These are phyloP conservation scores for Chrysotoxum bicinctum DNA, from an alignment of 2,888 invertebrate species.

Conservation along the genomic window DNA sequence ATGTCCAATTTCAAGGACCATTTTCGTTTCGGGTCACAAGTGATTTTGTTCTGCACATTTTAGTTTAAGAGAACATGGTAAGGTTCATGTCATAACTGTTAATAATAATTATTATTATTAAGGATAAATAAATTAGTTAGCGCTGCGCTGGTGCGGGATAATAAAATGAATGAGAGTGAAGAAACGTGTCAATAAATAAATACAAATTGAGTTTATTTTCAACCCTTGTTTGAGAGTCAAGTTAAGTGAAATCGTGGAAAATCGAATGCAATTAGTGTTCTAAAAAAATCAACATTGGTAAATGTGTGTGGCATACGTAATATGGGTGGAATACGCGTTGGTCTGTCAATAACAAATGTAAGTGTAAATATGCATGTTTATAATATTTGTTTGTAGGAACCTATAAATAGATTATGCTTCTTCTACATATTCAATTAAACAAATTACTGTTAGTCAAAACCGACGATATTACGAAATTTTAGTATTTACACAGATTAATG, in stretches of 20 bases:
- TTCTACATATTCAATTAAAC: no score
- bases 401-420: no score
- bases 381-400: no score
- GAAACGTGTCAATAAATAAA: conserved; percentile 13
- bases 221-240: conserved; percentile 10
- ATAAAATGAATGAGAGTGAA: conserved; percentile 3
- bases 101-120: conserved; percentile 18
- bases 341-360: conserved; percentile 26
- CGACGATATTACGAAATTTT: no score
- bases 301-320: conserved; percentile 18
- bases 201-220: conserved; percentile 1
- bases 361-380: no score
- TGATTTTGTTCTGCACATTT: conserved; percentile 1
- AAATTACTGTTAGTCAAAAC: no score
- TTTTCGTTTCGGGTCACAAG: neutral
- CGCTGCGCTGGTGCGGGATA: neutral
- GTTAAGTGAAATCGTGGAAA: conserved; percentile 4
- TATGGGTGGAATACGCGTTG: conserved; percentile 49
- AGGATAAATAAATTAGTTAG: neutral
- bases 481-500: no score
- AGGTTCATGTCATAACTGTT: neutral
- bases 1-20: neutral
- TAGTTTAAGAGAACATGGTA: conserved; percentile 30
- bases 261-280: conserved; percentile 58
- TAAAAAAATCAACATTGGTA: conserved; percentile 19